Percentiles rank a stretch among this genome's conserved stretches.
Conservation (phyloP, 2,888 invertebrate genomes). For the Germaria angustata region DNA sequence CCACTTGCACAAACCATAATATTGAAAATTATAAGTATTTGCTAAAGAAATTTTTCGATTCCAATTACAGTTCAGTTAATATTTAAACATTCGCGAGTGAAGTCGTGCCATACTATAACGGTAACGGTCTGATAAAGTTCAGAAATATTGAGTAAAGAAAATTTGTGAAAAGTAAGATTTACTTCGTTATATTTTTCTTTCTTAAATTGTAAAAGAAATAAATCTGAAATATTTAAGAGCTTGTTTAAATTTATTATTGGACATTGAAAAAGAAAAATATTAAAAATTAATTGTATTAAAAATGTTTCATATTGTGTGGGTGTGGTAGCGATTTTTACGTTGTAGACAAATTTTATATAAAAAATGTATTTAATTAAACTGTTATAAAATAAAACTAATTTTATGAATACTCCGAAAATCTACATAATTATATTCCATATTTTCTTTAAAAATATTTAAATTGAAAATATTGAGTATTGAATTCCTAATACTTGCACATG, state of each 20-base stretch:
- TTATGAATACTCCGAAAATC: too few species aligned
- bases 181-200: not conserved
- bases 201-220: not conserved
- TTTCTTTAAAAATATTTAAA: too few species aligned
- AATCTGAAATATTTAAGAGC: not conserved
- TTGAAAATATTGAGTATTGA: not conserved
- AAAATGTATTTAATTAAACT: too few species aligned
- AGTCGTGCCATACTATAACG: slow-evolving; percentile 68
- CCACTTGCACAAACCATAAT: not conserved
- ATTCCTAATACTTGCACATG: too few species aligned
- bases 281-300: not conserved
- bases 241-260: not conserved
- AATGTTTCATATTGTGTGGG: slow-evolving; percentile 49
- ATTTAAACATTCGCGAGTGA: slow-evolving; percentile 75
- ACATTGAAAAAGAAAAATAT: not conserved
- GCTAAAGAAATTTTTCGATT: slow-evolving; percentile 61
- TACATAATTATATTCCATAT: too few species aligned
- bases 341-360: not conserved
- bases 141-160: slow-evolving; percentile 24
- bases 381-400: too few species aligned
- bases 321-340: slow-evolving; percentile 50
- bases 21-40: slow-evolving; percentile 55
- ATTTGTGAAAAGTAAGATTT: slow-evolving; percentile 47
- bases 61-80: slow-evolving; percentile 74
- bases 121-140: slow-evolving; percentile 30